Percentiles rank a stretch among this genome's conserved stretches.
phyloP scores from a whole-genome alignment of 2,797 vertebrate genomes.

The Danio choprae region DNA sequence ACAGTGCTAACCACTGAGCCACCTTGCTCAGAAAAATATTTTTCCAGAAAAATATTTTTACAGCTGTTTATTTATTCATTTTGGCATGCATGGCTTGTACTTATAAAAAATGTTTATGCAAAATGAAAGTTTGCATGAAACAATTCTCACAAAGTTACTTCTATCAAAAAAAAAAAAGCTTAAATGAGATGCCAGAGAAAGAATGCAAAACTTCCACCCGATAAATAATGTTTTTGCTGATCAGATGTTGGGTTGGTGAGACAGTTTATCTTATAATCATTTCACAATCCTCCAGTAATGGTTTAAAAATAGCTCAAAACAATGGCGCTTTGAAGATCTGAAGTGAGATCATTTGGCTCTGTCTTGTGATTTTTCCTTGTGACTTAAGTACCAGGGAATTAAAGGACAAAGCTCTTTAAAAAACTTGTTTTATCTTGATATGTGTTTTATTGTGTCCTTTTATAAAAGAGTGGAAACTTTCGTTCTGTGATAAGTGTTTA shows the following conservation, averaged over 20 bases:
- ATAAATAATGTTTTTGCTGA: background rate
- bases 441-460: too few species aligned
- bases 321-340: conserved; percentile 8
- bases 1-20: too few species aligned
- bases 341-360: conserved; percentile 1
- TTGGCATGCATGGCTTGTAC: too few species aligned
- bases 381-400: background rate
- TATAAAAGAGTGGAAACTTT: background rate
- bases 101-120: too few species aligned
- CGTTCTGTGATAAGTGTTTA: background rate
- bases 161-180: too few species aligned
- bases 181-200: too few species aligned
- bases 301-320: background rate
- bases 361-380: conserved; percentile 24
- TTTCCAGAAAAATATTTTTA: too few species aligned
- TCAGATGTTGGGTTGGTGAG: background rate
- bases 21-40: too few species aligned
- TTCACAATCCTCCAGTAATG: background rate
- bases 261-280: background rate
- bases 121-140: too few species aligned
- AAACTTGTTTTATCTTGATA: background rate
- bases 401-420: conserved; percentile 2
- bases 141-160: too few species aligned
- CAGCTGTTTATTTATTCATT: too few species aligned
- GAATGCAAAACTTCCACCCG: too few species aligned